Conservation (phyloP, 1,140 invertebrate genomes). For the Caenorhabditis briggsae region DNA sequence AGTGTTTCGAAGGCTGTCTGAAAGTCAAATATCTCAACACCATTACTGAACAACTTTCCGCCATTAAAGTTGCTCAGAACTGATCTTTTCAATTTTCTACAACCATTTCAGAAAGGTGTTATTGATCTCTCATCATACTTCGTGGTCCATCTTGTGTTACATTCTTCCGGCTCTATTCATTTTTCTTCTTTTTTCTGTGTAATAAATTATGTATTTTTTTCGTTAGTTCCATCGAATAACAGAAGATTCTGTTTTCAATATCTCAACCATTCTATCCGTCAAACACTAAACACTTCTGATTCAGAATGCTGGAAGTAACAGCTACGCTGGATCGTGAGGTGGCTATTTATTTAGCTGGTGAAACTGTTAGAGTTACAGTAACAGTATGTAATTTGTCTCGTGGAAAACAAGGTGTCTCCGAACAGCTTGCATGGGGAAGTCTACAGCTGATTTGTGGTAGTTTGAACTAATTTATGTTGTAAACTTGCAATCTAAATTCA, state of each 20-base stretch:
- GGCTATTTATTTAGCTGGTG: slow-evolving; percentile 64
- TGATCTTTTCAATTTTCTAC: neutral
- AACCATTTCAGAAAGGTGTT: neutral
- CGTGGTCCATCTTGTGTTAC: no score
- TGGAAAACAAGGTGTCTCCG: slow-evolving; percentile 62
- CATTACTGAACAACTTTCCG: neutral
- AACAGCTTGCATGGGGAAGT: slow-evolving; percentile 75
- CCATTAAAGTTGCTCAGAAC: neutral
- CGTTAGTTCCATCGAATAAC: no score
- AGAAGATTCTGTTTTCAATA: no score
- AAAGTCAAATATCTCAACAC: slow-evolving; percentile 12
- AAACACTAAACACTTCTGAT: neutral
- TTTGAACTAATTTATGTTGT: neutral
- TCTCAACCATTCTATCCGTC: no score
- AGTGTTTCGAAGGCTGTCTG: neutral
- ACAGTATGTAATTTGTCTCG: slow-evolving; percentile 64
- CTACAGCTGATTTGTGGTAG: slow-evolving; percentile 76
- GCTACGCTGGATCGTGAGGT: slow-evolving; percentile 63
- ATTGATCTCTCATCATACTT: no score
- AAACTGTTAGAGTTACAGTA: slow-evolving; percentile 59
- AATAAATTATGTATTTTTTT: no score
- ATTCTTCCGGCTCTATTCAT: no score
- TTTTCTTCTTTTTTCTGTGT: no score
- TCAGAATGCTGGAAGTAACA: slow-evolving; percentile 57
- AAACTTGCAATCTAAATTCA: neutral